These are phyloP conservation scores for Dendrolimus pini DNA, from an alignment of 2,888 invertebrate species.

Conservation along the genomic window DNA sequence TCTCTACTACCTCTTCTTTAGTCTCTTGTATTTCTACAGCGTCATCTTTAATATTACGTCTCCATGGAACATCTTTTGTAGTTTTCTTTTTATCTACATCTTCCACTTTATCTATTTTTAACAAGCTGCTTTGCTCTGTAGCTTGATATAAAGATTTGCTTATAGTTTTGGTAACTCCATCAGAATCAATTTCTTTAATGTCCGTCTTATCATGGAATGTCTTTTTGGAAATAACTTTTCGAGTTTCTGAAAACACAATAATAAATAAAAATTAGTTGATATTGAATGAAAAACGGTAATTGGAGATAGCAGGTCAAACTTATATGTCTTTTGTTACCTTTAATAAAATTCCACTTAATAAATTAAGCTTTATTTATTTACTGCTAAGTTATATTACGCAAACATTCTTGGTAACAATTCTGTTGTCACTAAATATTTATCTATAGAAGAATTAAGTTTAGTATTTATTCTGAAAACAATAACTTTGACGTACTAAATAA, in stretches of 20 bases:
- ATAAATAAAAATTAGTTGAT: too few relatives aligned
- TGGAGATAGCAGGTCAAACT: too few relatives aligned
- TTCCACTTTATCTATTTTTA: conserved; percentile 44
- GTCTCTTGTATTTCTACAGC: conserved; percentile 16
- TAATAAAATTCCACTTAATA: too few relatives aligned
- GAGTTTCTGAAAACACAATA: conserved; percentile 43
- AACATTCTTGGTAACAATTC: background rate
- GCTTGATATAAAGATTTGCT: conserved; percentile 40
- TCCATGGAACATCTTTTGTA: conserved; percentile 47
- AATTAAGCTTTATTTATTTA: background rate
- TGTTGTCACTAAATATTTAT: too few relatives aligned
- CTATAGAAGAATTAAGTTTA: too few relatives aligned
- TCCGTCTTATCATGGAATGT: conserved; percentile 43
- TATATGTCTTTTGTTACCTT: too few relatives aligned
- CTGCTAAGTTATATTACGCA: background rate
- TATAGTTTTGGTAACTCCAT: conserved; percentile 25
- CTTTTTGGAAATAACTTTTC: conserved; percentile 34
- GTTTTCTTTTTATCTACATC: conserved; percentile 42
- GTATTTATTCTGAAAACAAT: too few relatives aligned
- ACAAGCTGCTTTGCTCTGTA: conserved; percentile 57
- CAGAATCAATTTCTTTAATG: conserved; percentile 19
- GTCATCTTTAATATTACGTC: conserved; percentile 30
- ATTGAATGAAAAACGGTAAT: too few relatives aligned
- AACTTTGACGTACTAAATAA: too few relatives aligned
- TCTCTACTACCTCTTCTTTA: conserved; percentile 24